Percentiles rank a stretch among this genome's conserved stretches.
Evolutionary conservation across 1,140 invertebrate species (phyloP).

Genomic region (Procambarus clarkii): DNA sequence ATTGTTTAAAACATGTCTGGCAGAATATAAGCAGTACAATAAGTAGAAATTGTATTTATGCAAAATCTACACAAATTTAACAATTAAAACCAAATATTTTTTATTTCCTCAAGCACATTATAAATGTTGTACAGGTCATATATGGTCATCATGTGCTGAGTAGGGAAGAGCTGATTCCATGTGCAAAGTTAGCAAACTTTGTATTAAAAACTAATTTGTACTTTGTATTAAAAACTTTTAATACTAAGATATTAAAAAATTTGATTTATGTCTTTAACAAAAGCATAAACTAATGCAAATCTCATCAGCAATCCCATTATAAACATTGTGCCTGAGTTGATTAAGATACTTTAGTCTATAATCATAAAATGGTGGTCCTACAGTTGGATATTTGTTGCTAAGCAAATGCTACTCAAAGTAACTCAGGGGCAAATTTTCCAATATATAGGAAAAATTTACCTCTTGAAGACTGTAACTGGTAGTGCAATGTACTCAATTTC

Average conservation of each 20-base stretch:
- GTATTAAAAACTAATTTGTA: background rate
- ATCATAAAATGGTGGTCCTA: background rate
- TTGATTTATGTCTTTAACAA: background rate
- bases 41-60: background rate
- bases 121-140: background rate
- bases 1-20: background rate
- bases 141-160: background rate
- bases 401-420: background rate
- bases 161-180: background rate
- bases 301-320: slow-evolving; percentile 11
- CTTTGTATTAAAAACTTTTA: background rate
- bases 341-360: background rate
- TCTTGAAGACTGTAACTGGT: background rate
- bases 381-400: background rate
- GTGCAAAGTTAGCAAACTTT: background rate
- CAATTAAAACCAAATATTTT: background rate
- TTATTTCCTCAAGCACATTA: background rate
- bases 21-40: background rate
- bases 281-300: background rate
- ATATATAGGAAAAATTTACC: background rate
- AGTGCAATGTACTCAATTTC: background rate
- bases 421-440: background rate
- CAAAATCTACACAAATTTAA: background rate
- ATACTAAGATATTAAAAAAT: background rate
- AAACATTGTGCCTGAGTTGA: slow-evolving; percentile 10